Base-by-base conservation (phyloP, 1,140 invertebrate species). In the Zaprionus taronus region DNA sequence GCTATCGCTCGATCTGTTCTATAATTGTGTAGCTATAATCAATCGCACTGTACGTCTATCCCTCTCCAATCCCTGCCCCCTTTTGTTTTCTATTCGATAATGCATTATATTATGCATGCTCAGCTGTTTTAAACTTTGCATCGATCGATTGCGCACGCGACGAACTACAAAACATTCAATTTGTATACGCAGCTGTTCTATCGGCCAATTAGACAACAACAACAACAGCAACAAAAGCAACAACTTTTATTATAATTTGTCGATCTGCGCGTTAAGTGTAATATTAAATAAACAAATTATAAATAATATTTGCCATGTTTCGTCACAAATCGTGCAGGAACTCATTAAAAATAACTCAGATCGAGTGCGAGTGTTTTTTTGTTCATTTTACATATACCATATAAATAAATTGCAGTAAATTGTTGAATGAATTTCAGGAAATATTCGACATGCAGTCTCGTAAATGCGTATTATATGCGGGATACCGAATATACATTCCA, bases 51-150 rank as follows among this genome's bases (percentile, higher is more conserved):
- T 9, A 9, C 28, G 7, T 28, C 7, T 28, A 1, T 1, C 20
- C 20, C 28, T 28, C 7, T 2, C 9, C 31, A 31, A 31, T 7
- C 9, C 38, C 38, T n/a, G 0, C n/a, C 41, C 6, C n/a, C 41
- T 7, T 7, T 44, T 44, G 3, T n/a, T 47, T 9, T 47, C 20
- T 24, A 24, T 24, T 62, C 22, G n/a, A 28, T 28, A 26, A 28
- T 34, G 47, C 26, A 53, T 55, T 41, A 14, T 60, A 41, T 22
- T 26, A 62, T 74, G 53, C 53, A 75, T 41, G 53, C 72, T 71
- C 60, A 75, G 72, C 67, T 58, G 60, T 36, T 69, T 74, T 74
- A 74, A 74, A 61, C 34, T 56, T 36, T 24, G 56, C 26, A 55
- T 41, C 24, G 67, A 47, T 44, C 41, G 41, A 44, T 44, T 44